A percentile compares a stretch with the other conserved stretches of the same genome.
phyloP scores from a whole-genome alignment of 2,113 vertebrate genomes.

The Amphiprion percula region DNA sequence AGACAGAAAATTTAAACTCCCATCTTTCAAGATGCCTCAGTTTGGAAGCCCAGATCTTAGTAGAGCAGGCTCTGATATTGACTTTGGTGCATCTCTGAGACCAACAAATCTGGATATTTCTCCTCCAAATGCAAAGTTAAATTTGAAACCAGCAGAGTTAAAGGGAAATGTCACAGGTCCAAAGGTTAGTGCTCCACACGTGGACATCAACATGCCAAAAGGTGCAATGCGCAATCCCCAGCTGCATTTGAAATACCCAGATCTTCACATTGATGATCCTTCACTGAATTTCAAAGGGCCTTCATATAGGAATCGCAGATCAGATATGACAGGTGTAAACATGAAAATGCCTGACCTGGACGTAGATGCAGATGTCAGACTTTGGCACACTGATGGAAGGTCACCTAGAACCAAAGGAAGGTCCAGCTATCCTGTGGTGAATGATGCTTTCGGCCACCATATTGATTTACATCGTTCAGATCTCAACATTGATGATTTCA shows the following conservation, averaged over 20 bases:
- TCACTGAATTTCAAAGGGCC: slow-evolving; percentile 41
- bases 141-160: slow-evolving; percentile 50
- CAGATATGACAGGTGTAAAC: slow-evolving; percentile 44
- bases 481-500: slow-evolving; percentile 79
- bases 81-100: slow-evolving; percentile 48
- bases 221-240: slow-evolving; percentile 37
- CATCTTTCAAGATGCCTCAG: slow-evolving; percentile 54
- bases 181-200: slow-evolving; percentile 38
- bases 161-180: slow-evolving; percentile 36
- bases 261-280: slow-evolving; percentile 47
- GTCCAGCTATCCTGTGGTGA: slow-evolving; percentile 46
- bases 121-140: slow-evolving; percentile 53
- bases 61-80: slow-evolving; percentile 43
- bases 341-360: slow-evolving; percentile 61
- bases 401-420: slow-evolving; percentile 22
- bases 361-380: slow-evolving; percentile 49
- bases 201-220: slow-evolving; percentile 37
- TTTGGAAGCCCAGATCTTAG: slow-evolving; percentile 35
- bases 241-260: slow-evolving; percentile 48
- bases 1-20: slow-evolving; percentile 43
- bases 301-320: slow-evolving; percentile 43
- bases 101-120: slow-evolving; percentile 37
- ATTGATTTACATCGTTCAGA: slow-evolving; percentile 62
- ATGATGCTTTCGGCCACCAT: slow-evolving; percentile 6
- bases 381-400: slow-evolving; percentile 9